A percentile compares a stretch with the other conserved stretches of the same genome.
Conservation (phyloP, 2,797 vertebrate species). For the Philypnodon macrostomus region DNA sequence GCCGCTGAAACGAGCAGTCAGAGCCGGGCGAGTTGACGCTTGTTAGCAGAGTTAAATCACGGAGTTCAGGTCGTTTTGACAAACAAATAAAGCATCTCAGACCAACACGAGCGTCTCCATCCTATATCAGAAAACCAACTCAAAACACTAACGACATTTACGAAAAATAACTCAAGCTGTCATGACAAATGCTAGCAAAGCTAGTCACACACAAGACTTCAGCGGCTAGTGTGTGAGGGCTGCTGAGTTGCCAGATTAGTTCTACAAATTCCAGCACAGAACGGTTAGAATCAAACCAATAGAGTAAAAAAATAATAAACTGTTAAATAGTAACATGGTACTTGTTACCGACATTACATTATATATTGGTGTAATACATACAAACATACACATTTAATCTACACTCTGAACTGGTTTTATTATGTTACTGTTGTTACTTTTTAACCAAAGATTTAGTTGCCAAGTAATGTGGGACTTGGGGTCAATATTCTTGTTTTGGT, state of each 20-base stretch:
- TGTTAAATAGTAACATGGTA: too few species aligned
- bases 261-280: neutral
- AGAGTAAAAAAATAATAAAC: too few species aligned
- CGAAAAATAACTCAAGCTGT: constrained; percentile 2
- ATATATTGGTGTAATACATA: too few species aligned
- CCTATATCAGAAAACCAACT: constrained; percentile 1
- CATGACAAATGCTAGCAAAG: constrained; percentile 35
- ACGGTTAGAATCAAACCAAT: too few species aligned
- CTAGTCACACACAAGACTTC: constrained; percentile 33
- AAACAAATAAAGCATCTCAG: constrained; percentile 28
- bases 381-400: too few species aligned
- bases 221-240: constrained; percentile 58
- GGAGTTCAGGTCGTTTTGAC: constrained; percentile 15
- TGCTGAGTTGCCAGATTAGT: constrained; percentile 5
- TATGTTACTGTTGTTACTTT: too few species aligned
- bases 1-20: constrained; percentile 37
- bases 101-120: constrained; percentile 35
- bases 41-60: constrained; percentile 25
- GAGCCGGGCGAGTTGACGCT: constrained; percentile 50
- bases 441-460: too few species aligned
- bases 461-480: too few species aligned
- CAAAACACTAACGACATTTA: neutral
- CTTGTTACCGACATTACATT: too few species aligned
- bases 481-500: too few species aligned
- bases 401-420: too few species aligned